Percentiles rank a stretch among this genome's conserved stretches.
Evolutionary conservation across 2,797 vertebrate species (phyloP).

Genomic region (Danionella dracula): DNA sequence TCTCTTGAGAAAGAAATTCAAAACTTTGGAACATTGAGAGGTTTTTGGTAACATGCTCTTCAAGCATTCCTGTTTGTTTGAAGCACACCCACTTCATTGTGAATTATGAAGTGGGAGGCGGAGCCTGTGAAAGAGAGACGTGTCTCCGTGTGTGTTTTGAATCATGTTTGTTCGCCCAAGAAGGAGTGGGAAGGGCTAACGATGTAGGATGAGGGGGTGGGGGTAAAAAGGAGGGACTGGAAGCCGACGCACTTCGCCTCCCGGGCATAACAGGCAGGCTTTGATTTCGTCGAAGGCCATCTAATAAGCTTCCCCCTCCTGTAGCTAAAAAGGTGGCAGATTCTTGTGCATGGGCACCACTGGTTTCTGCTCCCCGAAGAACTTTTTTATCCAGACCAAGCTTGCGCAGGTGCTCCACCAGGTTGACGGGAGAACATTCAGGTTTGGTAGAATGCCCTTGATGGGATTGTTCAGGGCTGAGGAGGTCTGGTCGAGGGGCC

Average conservation of each 20-base stretch:
- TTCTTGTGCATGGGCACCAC: constrained; percentile 61
- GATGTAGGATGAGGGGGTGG: constrained; percentile 67
- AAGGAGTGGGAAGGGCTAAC: constrained; percentile 66
- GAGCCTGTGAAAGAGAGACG: constrained; percentile 47
- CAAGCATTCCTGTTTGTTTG: background rate
- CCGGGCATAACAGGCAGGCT: constrained; percentile 88
- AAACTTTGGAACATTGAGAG: too few relatives aligned
- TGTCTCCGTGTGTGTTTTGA: constrained; percentile 43
- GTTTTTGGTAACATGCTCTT: too few relatives aligned
- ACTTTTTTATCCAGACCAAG: constrained; percentile 80
- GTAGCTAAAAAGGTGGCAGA: constrained; percentile 79
- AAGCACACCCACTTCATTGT: constrained; percentile 33
- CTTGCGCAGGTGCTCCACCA: constrained; percentile 83
- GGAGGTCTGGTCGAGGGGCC: constrained; percentile 60
- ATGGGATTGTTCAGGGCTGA: constrained; percentile 55
- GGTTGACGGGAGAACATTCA: constrained; percentile 64
- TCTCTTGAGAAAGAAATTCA: too few relatives aligned
- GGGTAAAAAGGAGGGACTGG: constrained; percentile 61
- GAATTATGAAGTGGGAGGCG: constrained; percentile 47
- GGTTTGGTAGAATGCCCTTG: background rate
- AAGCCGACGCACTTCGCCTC: constrained; percentile 61
- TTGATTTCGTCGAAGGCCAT: constrained; percentile 88
- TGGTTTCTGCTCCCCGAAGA: constrained; percentile 58
- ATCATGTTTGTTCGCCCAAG: constrained; percentile 76
- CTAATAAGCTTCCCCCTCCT: constrained; percentile 79